Conservation (phyloP, 2,113 vertebrate species). For the Prietella phreatophila region DNA sequence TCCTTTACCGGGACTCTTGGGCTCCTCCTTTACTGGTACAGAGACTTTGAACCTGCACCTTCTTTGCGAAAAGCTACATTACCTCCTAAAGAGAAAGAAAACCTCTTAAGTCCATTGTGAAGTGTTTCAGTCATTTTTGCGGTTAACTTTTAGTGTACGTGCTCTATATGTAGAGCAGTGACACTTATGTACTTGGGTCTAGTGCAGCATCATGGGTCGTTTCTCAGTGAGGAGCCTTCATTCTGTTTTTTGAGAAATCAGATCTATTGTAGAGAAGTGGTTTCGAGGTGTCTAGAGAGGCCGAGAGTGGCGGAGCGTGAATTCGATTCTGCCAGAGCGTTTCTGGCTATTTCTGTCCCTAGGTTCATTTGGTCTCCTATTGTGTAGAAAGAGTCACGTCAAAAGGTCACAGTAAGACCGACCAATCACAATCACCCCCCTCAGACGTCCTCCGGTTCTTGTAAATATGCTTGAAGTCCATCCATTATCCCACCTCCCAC, state of each 20-base stretch:
- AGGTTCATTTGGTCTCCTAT: background rate
- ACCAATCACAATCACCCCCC: slow-evolving; percentile 35
- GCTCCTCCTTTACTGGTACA: background rate
- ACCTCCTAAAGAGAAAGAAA: background rate
- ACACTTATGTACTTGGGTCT: background rate
- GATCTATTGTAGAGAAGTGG: background rate
- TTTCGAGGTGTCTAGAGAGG: background rate
- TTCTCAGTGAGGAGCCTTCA: background rate
- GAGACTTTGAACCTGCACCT: background rate
- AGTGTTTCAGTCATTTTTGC: background rate
- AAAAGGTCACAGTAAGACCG: slow-evolving; percentile 48
- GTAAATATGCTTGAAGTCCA: slow-evolving; percentile 40
- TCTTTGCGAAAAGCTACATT: background rate
- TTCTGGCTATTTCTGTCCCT: background rate
- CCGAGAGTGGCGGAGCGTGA: background rate
- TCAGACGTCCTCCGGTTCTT: slow-evolving; percentile 8
- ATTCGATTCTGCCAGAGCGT: background rate
- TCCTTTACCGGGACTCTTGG: background rate
- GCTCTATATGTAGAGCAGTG: background rate
- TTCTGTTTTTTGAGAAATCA: background rate
- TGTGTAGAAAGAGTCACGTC: slow-evolving; percentile 9
- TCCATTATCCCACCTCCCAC: slow-evolving; percentile 30
- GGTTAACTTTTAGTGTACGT: background rate
- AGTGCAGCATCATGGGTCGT: background rate
- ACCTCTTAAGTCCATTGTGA: background rate